Evolutionary conservation across 2,797 vertebrate species (phyloP), one percentile per base, ranked within the genome.

Genomic region (Neostethus bicornis): DNA sequence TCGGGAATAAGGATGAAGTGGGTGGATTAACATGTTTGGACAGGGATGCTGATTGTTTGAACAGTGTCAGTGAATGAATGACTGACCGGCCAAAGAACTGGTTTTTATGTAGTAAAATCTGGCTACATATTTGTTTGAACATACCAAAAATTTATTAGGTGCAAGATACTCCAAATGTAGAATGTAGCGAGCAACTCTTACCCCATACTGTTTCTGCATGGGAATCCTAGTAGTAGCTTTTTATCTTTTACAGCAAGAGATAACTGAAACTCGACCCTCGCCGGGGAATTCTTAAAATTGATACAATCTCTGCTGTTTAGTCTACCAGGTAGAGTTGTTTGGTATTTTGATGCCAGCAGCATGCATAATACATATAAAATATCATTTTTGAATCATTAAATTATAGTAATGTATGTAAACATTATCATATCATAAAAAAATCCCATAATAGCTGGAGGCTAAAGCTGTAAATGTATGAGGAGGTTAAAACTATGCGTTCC

Each of bases 11-110:
- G 70, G 84, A 86, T 84, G 80, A 82, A 83, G 84, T 79, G 66
- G 80, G 72, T 81, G 82, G 86, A 90, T 89, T 87, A 89, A 77
- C 81, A 61, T 87, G 87, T 90, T 88, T 87, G 82, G 79, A 89
- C 87, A 85, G 81, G 77, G 55, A 75, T 66, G 53, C 61, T 63
- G 86, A 79, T 79, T 84, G 86, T 89, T 89, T 87, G 81, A 83
- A 81, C 69, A 77, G 73, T 48, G 60, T 66, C 45, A 21, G 47
- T 19, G 60, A 77, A 37, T 67, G 73, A 80, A 68, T 61, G 77
- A 81, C 32, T 47, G 73, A 70, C 64, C 64, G 73, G 65, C 58
- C 61, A 58, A 77, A 61, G 56, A 80, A 67, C 53, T 55, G 66
- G 81, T 62, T 84, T 70, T 70, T 51, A 61, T 37, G 61, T 41